A percentile compares a stretch with the other conserved stretches of the same genome.
Conservation (phyloP, 2,797 vertebrate genomes). For the Poecilia velifera region DNA sequence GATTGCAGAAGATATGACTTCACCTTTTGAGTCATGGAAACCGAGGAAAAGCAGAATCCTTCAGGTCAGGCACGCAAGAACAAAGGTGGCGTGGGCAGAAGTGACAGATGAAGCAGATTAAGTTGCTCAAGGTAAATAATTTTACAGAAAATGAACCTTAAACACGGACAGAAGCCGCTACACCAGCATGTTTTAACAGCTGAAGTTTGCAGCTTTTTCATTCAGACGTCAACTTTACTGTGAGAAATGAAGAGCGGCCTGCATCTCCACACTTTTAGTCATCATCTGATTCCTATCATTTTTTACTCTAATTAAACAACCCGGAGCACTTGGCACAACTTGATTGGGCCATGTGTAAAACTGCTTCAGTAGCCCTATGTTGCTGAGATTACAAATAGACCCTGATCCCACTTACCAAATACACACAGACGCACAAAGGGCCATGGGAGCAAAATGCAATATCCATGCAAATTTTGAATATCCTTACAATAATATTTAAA, state of each 20-base stretch:
- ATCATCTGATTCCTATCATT: background rate
- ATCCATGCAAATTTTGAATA: conserved; percentile 81
- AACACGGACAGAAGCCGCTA: background rate
- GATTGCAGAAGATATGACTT: background rate
- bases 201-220: background rate
- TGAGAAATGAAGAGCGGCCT: background rate
- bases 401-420: conserved; percentile 24
- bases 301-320: conserved; percentile 9
- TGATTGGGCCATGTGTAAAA: conserved; percentile 27
- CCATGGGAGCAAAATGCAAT: conserved; percentile 73
- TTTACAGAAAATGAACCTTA: background rate
- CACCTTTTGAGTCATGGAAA: background rate
- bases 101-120: background rate
- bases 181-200: background rate
- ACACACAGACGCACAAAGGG: conserved; percentile 48
- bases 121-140: background rate
- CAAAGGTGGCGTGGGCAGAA: background rate
- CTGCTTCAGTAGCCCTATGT: conserved; percentile 43
- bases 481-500: conserved; percentile 71
- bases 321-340: conserved; percentile 27
- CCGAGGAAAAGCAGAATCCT: background rate
- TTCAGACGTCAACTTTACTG: background rate
- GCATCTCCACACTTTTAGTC: background rate
- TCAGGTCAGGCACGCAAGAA: background rate
- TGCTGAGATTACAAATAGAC: conserved; percentile 74